phyloP scores from a whole-genome alignment of 2,888 invertebrate genomes.

The Sesia apiformis region DNA sequence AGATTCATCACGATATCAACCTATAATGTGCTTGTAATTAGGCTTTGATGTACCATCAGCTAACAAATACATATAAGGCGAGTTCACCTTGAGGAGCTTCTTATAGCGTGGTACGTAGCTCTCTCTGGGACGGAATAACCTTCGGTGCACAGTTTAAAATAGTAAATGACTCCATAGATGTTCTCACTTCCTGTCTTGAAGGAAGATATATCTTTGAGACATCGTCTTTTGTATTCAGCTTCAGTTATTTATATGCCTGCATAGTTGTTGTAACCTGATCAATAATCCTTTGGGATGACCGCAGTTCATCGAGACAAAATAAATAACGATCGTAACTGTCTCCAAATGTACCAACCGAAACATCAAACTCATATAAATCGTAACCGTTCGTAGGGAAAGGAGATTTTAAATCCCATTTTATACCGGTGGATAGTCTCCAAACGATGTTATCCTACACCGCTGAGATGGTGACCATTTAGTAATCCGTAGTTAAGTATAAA shows the following conservation, averaged over 20 bases:
- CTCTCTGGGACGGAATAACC: slow-evolving; percentile 91
- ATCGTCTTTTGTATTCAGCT: slow-evolving; percentile 71
- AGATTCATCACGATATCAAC: no score
- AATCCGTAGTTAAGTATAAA: no score
- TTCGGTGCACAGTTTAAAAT: slow-evolving; percentile 89
- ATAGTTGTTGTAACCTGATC: slow-evolving; percentile 88
- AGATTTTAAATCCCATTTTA: slow-evolving; percentile 92
- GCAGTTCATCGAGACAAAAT: slow-evolving; percentile 79
- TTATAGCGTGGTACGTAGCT: slow-evolving; percentile 81
- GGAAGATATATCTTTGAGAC: slow-evolving; percentile 87
- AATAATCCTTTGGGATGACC: slow-evolving; percentile 85
- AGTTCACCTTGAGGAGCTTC: slow-evolving; percentile 93
- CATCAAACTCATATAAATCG: slow-evolving; percentile 87
- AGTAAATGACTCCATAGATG: slow-evolving; percentile 89
- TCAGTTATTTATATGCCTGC: slow-evolving; percentile 81
- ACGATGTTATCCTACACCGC: no score
- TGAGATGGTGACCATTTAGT: no score
- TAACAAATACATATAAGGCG: slow-evolving; percentile 89
- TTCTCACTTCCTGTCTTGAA: slow-evolving; percentile 86
- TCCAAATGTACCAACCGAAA: slow-evolving; percentile 86
- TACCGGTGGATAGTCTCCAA: slow-evolving; percentile 77
- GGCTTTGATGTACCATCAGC: slow-evolving; percentile 88
- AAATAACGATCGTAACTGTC: slow-evolving; percentile 90
- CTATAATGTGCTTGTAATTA: no score
- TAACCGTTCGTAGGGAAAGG: slow-evolving; percentile 89